Conservation (phyloP, 2,888 invertebrate genomes). For the Sphecodes monilicornis region DNA sequence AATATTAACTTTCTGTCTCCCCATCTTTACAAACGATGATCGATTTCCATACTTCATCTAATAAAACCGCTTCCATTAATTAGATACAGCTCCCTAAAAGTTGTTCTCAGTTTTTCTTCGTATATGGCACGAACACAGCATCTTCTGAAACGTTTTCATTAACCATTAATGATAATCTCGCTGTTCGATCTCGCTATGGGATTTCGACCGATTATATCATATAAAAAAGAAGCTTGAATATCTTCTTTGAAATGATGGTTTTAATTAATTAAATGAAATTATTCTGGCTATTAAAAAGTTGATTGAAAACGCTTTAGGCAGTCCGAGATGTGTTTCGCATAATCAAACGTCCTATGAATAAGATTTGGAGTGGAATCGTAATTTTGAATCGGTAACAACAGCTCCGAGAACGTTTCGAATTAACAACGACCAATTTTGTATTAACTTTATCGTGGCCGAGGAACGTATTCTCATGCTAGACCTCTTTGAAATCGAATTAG, state of each 20-base stretch:
- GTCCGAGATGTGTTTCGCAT: too few species aligned
- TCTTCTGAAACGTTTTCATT: background rate
- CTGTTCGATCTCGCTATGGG: background rate
- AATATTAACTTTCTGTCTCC: background rate
- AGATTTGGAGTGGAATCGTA: too few species aligned
- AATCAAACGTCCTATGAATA: too few species aligned
- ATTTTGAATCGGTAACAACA: too few species aligned
- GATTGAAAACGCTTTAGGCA: too few species aligned
- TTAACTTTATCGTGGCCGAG: background rate
- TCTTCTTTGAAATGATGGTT: background rate
- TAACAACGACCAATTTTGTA: background rate
- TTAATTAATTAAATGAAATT: background rate
- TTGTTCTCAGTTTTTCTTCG: background rate
- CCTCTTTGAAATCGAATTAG: slow-evolving; percentile 47
- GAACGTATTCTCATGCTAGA: background rate
- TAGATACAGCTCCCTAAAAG: background rate
- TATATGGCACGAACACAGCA: background rate
- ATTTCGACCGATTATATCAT: background rate
- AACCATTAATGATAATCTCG: background rate
- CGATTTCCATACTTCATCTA: background rate
- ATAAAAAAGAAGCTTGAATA: background rate
- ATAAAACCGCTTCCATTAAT: background rate
- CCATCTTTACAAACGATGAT: background rate
- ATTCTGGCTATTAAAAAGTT: too few species aligned
- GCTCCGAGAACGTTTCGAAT: background rate